Base-by-base conservation (phyloP, 1,140 invertebrate species). In the Drosophila kohkoa region DNA sequence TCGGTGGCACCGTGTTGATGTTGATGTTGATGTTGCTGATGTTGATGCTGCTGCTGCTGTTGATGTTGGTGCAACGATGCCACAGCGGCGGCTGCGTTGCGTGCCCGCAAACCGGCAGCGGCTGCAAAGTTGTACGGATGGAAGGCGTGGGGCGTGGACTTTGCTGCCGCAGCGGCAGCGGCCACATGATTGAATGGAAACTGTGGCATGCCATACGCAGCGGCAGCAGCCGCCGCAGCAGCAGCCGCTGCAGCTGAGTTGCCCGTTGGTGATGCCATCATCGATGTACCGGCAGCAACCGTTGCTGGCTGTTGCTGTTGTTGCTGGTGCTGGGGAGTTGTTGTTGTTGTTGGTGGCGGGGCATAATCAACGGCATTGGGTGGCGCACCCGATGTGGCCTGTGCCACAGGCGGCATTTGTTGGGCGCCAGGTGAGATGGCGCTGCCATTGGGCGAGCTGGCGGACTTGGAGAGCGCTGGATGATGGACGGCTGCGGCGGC, bases 401-500 rank as follows among this genome's bases (percentile, higher is more conserved):
- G 20, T 25, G 20, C 20, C 20, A 25, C 20, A 25, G 20, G 20
- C 20, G 20, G 20, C 20, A 25, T 0, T 25, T 25, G 20, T 25
- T 25, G 20, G 0, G 48, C 57, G n/a, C 71, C 59, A 1, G 81
- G 75, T 8, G 70, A 73, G 1, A 74, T 74, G 11, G 30, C 67
- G 66, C 49, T 59, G 32, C 69, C 69, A 41, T 65, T 73, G 43
- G 81, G 81, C 8, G 81, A 80, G 6, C 58, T 67, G 11, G 68
- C 74, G 0, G 81, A 65, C 73, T 85, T 93, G 93, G 96, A 95
- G 93, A 96, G 95, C 93, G 67, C 95, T 79, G 77, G 95, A 92
- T 73, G 93, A 57, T 71, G 91, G 0, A 85, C 78, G 8, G 77
- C 87, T 5, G 85, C 85, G 20, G 87, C 90, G 3, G 90, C 90